Base-by-base conservation (phyloP, 1,140 invertebrate genomes). In the Calliphora vicina region DNA sequence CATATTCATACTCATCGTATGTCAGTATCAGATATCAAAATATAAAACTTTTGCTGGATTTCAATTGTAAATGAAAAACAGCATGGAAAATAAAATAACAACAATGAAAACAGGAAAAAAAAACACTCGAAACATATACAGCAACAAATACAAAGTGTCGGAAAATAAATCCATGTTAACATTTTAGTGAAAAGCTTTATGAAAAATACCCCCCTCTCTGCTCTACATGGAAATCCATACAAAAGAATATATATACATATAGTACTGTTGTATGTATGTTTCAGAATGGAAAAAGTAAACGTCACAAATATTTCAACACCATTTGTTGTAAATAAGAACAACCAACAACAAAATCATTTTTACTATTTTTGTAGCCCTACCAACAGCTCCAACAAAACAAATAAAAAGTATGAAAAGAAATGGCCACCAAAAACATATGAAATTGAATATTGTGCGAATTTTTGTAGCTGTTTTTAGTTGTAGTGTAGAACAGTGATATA, bases 31-130 rank as follows among this genome's bases (percentile, higher is more conserved):
- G 27, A 29, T 35, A 76, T 17, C 26, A 76, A 76, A 25, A 76
- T 20, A 35, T 23, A 84, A 87, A 87, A 85, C 45, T 50, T 50
- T 50, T 50, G 45, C 3, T 50, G 17, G 12, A 50, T 50, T 50
- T 50, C 45, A 50, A 50, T 35, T 35, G 45, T 50, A 50, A 50
- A 50, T 17, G 45, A 35, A 35, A 35, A 35, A 35, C 35, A 35
- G 35, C 35, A 2, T 35, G 35, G 35, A 35, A 35, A 35, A 35
- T 35, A 35, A 57, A 57, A 17, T 15, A n/a, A 57, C 45, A 57
- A 57, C 50, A 57, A 15, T 2, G 15, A 45, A 9, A 45, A 45
- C 1, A 45, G 15, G 1, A 45, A 15, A 45, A 45, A 9, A 45
- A 45, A 57, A 57, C 50, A 17, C 15, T 15, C n/a, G 13, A 13